phyloP scores from a whole-genome alignment of 2,888 invertebrate genomes.

The Calameuta pallipes region DNA sequence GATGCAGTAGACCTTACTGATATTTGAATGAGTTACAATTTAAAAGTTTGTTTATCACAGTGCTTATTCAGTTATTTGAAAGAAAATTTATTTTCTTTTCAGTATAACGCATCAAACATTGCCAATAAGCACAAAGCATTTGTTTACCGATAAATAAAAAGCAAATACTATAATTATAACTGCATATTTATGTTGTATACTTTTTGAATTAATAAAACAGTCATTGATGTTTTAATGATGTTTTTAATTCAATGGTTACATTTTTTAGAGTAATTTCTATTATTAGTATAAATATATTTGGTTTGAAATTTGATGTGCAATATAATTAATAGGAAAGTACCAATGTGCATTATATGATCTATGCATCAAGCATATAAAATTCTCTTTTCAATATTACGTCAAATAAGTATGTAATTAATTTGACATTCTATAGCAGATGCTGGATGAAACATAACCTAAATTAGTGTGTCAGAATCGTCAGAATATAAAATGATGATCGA shows the following conservation, averaged over 20 bases:
- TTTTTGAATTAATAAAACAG: background rate
- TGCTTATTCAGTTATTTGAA: background rate
- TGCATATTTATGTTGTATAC: background rate
- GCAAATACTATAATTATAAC: background rate
- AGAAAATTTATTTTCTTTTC: background rate
- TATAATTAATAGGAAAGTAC: no score
- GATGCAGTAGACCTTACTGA: constrained; percentile 83
- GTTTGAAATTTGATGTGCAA: background rate
- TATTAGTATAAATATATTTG: background rate
- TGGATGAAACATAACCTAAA: background rate
- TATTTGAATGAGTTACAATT: background rate
- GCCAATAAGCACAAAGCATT: background rate
- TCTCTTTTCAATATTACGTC: background rate
- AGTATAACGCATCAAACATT: background rate
- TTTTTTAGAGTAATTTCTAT: background rate
- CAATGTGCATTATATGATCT: background rate
- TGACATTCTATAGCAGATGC: background rate
- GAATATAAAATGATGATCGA: background rate
- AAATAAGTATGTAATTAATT: background rate
- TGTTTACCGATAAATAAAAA: background rate
- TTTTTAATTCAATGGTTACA: background rate
- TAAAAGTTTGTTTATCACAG: background rate
- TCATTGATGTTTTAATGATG: background rate
- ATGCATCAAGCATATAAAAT: background rate
- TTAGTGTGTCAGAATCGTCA: background rate